phyloP scores from a whole-genome alignment of 2,888 invertebrate species.

The Drosophila subsilvestris region DNA sequence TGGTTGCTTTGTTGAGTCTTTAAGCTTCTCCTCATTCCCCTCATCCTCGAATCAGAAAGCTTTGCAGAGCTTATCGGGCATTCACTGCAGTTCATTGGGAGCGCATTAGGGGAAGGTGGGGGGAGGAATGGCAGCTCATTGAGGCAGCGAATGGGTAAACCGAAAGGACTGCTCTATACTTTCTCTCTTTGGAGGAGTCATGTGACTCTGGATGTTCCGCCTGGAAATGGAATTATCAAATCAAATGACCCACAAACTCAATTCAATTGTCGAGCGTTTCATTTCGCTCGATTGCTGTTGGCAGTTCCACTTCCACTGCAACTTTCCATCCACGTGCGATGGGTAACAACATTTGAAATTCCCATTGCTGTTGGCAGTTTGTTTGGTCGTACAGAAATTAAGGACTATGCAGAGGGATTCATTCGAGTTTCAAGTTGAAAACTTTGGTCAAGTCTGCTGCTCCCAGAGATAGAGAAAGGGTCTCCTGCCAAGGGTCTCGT shows the following conservation, averaged over 20 bases:
- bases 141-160: not conserved
- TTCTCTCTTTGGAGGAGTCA: not conserved
- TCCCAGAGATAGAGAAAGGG: not conserved
- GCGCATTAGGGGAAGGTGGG: not conserved
- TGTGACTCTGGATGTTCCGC: conserved; percentile 20
- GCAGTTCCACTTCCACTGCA: conserved; percentile 30
- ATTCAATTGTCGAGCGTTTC: conserved; percentile 55
- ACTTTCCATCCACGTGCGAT: not conserved
- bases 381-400: conserved; percentile 13
- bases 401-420: conserved; percentile 27
- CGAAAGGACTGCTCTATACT: not conserved
- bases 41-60: conserved; percentile 39
- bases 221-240: conserved; percentile 61
- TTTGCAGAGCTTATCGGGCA: conserved; percentile 64
- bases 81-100: conserved; percentile 46
- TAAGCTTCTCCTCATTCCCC: not conserved
- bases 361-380: conserved; percentile 20
- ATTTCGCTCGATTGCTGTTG: conserved; percentile 59
- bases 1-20: not conserved
- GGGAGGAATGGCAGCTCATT: conserved; percentile 1
- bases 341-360: conserved; percentile 53
- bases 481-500: not conserved
- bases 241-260: conserved; percentile 69
- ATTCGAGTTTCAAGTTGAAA: conserved; percentile 41
- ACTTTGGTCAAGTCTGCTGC: conserved; percentile 32